Base-by-base conservation (phyloP, 2,113 vertebrate genomes). In the Cervus canadensis region DNA sequence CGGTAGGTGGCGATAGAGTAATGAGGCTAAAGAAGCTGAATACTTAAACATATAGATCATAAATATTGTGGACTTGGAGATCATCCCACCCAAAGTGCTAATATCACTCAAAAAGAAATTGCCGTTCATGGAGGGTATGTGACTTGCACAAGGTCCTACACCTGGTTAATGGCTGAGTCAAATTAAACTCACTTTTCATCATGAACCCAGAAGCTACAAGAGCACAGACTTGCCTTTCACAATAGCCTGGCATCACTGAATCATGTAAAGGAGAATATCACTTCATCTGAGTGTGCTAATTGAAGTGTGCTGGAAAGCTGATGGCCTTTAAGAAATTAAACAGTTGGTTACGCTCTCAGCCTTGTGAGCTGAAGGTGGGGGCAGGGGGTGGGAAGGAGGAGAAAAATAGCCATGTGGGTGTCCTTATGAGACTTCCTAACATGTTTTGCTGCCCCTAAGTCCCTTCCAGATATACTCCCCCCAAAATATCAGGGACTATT, bases 1-100 rank as follows among this genome's bases (percentile, higher is more conserved):
- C 98, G 95, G 94, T n/a, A 98, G 96, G 78, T 97, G 98, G 97
- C 91, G 40, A 78, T 30, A 86, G 57, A 98, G 89, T 81, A 81
- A 96, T 40, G 83, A 97, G 74, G 14, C 60, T 93, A 91, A 89
- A 56, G 76, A 33, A 79, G 56, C 48, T 28, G 48, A 56, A 78
- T 10, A n/a, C 54, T 95, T 57, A 50, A 93, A 74, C 52, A 48
- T 33, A 52, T 48, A 30, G 71, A 85, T 54, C 48, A 48, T 26
- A 48, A 40, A 40, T 54, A 87, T 92, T 76, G 83, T 67, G n/a
- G 93, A 62, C 40, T 2, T 43, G 59, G 76, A 48, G 19, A 50
- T 28, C 15, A 43, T 67, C 19, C 84, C 48, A 23, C 26, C 10
- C 87, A 64, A 33, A 33, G 12, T 76, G 40, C 25, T n/a, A 50